Conservation (phyloP, 2,888 invertebrate species). For the Panopea generosa region DNA sequence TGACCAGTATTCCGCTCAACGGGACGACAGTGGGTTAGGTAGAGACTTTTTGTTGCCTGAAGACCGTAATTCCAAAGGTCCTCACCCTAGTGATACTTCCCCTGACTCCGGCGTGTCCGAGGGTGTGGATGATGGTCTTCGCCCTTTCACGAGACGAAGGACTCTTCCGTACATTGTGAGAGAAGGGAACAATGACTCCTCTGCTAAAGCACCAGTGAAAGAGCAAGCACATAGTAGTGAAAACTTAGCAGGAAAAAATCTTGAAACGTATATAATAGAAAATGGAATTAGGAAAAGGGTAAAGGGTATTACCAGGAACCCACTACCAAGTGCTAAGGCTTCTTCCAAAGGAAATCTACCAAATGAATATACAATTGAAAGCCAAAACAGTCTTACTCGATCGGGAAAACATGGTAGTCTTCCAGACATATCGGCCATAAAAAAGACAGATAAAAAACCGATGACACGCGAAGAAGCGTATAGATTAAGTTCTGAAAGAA, state of each 20-base stretch:
- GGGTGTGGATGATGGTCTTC: slow-evolving; percentile 74
- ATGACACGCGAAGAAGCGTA: slow-evolving; percentile 98
- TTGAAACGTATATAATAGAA: slow-evolving; percentile 84
- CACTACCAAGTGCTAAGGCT: slow-evolving; percentile 76
- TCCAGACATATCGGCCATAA: slow-evolving; percentile 91
- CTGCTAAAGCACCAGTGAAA: slow-evolving; percentile 59
- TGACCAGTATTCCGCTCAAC: slow-evolving; percentile 83
- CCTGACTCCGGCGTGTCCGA: slow-evolving; percentile 83
- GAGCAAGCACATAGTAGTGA: slow-evolving; percentile 80
- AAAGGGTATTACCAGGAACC: slow-evolving; percentile 76
- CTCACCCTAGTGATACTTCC: slow-evolving; percentile 75
- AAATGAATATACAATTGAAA: slow-evolving; percentile 91
- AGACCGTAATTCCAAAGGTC: slow-evolving; percentile 39
- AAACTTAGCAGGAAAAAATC: slow-evolving; percentile 75
- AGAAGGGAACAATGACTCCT: slow-evolving; percentile 58
- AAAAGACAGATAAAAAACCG: slow-evolving; percentile 91
- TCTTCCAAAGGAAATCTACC: slow-evolving; percentile 85
- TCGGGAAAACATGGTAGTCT: slow-evolving; percentile 90
- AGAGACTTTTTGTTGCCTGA: slow-evolving; percentile 70
- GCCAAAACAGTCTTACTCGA: slow-evolving; percentile 66
- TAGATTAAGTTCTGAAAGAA: slow-evolving; percentile 87
- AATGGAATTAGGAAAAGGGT: slow-evolving; percentile 84
- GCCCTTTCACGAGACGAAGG: slow-evolving; percentile 79
- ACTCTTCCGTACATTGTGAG: slow-evolving; percentile 83
- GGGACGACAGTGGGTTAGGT: slow-evolving; percentile 80